Evolutionary conservation across 2,113 vertebrate species (phyloP).

Genomic region (Otus sunia): DNA sequence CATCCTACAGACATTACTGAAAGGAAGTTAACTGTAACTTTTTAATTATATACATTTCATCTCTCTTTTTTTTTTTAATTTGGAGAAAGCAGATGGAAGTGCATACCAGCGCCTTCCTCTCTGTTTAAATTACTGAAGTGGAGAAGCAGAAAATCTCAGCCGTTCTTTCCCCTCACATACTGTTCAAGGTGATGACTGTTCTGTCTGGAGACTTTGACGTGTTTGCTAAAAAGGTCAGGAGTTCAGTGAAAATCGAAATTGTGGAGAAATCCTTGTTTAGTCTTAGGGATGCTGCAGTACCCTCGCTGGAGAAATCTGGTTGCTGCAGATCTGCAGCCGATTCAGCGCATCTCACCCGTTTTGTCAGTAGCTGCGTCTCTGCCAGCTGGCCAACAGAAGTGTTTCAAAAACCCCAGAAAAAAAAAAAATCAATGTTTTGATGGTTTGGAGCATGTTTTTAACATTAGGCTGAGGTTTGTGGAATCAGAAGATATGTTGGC

Average conservation of each 20-base stretch:
- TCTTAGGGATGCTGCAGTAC: background rate
- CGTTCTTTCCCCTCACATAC: background rate
- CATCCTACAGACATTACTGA: slow-evolving; percentile 69
- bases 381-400: background rate
- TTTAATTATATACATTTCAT: slow-evolving; percentile 74
- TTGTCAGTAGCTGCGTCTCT: background rate
- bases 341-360: background rate
- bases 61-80: slow-evolving; percentile 58
- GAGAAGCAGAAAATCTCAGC: slow-evolving; percentile 43
- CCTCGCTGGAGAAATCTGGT: background rate
- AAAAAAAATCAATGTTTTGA: background rate
- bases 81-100: slow-evolving; percentile 70
- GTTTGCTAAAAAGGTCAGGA: slow-evolving; percentile 70
- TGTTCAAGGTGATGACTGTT: slow-evolving; percentile 67
- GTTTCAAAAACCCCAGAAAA: background rate
- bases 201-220: slow-evolving; percentile 64
- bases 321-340: background rate
- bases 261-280: background rate
- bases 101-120: slow-evolving; percentile 17
- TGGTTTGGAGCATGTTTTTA: background rate
- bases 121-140: slow-evolving; percentile 38
- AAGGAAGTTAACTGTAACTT: slow-evolving; percentile 73
- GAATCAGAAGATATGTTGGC: background rate
- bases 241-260: slow-evolving; percentile 53
- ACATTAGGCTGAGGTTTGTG: background rate